These are phyloP conservation scores for Neodiprion pinetum DNA, from an alignment of 1,140 invertebrate genomes.

Conservation along the genomic window DNA sequence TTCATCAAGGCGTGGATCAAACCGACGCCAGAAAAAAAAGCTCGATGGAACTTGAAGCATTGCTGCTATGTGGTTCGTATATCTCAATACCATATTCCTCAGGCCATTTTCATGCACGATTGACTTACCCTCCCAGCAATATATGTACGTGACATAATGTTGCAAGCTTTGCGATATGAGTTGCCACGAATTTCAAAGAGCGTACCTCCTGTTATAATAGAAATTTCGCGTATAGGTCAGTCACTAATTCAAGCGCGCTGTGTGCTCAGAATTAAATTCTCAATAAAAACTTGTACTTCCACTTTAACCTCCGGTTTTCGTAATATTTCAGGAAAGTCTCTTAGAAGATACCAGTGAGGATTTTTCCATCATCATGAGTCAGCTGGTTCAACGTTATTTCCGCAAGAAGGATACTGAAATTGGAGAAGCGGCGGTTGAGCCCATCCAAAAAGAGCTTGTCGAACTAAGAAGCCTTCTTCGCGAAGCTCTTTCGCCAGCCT, in stretches of 20 bases:
- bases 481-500: conserved; percentile 36
- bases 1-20: conserved; percentile 51
- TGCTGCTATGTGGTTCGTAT: conserved; percentile 59
- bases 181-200: no score
- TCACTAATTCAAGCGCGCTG: no score
- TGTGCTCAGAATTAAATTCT: no score
- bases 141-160: no score
- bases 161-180: no score
- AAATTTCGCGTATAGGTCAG: no score
- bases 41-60: conserved; percentile 50
- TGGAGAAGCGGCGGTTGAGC: conserved; percentile 37
- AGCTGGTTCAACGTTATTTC: conserved; percentile 65
- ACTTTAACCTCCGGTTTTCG: background rate
- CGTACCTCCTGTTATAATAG: no score
- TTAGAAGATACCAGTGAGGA: conserved; percentile 37
- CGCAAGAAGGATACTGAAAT: conserved; percentile 51
- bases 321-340: conserved; percentile 32
- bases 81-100: conserved; percentile 14
- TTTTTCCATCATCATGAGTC: conserved; percentile 62
- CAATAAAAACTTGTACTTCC: no score
- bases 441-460: conserved; percentile 38
- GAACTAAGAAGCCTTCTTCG: conserved; percentile 39
- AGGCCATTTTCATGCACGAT: background rate
- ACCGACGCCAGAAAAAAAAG: conserved; percentile 39
- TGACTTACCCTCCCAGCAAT: no score